Evolutionary conservation across 2,113 vertebrate genomes (phyloP).

Genomic region (Podarcis muralis): DNA sequence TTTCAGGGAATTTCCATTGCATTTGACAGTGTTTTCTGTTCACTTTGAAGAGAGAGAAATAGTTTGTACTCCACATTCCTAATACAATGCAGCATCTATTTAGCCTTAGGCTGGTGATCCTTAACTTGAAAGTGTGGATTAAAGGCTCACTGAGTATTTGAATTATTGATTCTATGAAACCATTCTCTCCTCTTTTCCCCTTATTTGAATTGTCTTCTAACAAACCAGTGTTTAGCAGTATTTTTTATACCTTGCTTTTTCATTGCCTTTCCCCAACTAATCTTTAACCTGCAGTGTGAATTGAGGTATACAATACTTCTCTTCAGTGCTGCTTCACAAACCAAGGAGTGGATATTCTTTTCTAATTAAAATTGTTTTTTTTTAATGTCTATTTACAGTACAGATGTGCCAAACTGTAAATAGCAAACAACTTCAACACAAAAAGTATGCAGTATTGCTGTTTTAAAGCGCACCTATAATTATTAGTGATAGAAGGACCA

Average conservation of each 20-base stretch:
- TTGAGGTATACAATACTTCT: slow-evolving; percentile 65
- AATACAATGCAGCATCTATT: slow-evolving; percentile 76
- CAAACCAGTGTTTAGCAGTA: slow-evolving; percentile 59
- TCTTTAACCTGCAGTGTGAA: slow-evolving; percentile 67
- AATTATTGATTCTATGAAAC: slow-evolving; percentile 63
- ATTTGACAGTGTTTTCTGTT: slow-evolving; percentile 73
- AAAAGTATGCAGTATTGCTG: slow-evolving; percentile 79
- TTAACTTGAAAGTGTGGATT: slow-evolving; percentile 73
- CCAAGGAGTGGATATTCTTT: slow-evolving; percentile 59
- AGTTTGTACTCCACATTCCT: slow-evolving; percentile 70
- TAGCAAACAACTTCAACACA: slow-evolving; percentile 71
- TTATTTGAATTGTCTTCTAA: slow-evolving; percentile 65
- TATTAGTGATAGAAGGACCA: slow-evolving; percentile 69
- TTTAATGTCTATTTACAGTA: slow-evolving; percentile 76
- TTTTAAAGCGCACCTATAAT: slow-evolving; percentile 68
- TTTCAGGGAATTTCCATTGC: slow-evolving; percentile 73
- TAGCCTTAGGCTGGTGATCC: slow-evolving; percentile 73
- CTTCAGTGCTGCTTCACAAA: slow-evolving; percentile 68
- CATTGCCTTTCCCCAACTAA: slow-evolving; percentile 43
- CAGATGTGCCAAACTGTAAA: slow-evolving; percentile 91
- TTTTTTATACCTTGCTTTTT: slow-evolving; percentile 60
- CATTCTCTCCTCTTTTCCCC: slow-evolving; percentile 54
- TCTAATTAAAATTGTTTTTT: slow-evolving; percentile 73
- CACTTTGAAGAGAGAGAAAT: slow-evolving; percentile 71
- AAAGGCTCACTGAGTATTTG: slow-evolving; percentile 72